These are phyloP conservation scores for Parascotia fuliginaria DNA, from an alignment of 2,888 invertebrate species.

Conservation along the genomic window DNA sequence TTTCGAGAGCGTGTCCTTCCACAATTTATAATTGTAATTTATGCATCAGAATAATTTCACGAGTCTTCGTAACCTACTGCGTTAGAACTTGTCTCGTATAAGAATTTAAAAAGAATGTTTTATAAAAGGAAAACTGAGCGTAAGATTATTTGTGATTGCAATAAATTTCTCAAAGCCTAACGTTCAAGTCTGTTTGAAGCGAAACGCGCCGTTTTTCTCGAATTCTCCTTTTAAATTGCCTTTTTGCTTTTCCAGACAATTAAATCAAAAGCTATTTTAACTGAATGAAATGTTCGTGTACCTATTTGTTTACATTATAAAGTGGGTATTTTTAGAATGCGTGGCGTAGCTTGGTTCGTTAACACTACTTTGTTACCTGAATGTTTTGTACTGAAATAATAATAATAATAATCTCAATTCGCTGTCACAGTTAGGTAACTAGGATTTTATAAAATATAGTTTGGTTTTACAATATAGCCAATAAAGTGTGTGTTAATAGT, in stretches of 20 bases:
- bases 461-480: too few relatives aligned
- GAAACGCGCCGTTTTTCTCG: constrained; percentile 34
- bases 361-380: constrained; percentile 13
- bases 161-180: constrained; percentile 66
- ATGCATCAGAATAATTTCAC: constrained; percentile 29
- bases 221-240: constrained; percentile 59
- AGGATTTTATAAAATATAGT: too few relatives aligned
- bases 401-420: constrained; percentile 23
- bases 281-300: constrained; percentile 17
- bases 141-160: constrained; percentile 65
- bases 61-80: constrained; percentile 4
- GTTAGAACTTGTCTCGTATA: constrained; percentile 38
- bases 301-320: constrained; percentile 25
- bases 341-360: constrained; percentile 26
- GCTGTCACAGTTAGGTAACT: too few relatives aligned
- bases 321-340: constrained; percentile 11
- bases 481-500: too few relatives aligned
- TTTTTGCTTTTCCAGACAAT: constrained; percentile 62
- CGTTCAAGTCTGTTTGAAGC: constrained; percentile 36
- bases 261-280: constrained; percentile 51
- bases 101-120: constrained; percentile 54
- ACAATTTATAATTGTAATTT: constrained; percentile 44
- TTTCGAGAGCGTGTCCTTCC: too few relatives aligned
- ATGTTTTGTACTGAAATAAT: constrained; percentile 21
- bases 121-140: constrained; percentile 42